These are phyloP conservation scores for Lasius fuliginosus DNA, from an alignment of 2,888 invertebrate genomes.

Conservation along the genomic window DNA sequence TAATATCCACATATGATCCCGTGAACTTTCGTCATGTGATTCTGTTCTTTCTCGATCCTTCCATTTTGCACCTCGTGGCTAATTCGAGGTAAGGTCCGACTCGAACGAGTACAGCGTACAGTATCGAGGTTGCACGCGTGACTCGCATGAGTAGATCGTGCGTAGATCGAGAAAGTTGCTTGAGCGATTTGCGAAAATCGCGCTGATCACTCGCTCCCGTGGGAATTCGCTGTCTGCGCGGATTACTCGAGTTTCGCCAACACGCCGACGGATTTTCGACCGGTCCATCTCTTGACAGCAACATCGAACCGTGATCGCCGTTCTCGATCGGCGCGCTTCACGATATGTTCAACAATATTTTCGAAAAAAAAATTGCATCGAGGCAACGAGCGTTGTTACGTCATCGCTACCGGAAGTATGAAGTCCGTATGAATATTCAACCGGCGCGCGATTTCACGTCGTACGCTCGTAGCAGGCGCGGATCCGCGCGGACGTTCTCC, in stretches of 20 bases:
- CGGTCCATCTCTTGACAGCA: background rate
- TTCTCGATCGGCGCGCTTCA: background rate
- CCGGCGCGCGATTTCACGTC: slow-evolving; percentile 23
- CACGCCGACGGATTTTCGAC: background rate
- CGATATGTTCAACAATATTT: background rate
- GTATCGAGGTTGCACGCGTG: slow-evolving; percentile 11
- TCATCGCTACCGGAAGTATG: slow-evolving; percentile 56
- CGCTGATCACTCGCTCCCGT: background rate
- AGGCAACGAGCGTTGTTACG: slow-evolving; percentile 22
- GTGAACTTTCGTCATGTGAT: background rate
- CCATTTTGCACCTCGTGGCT: background rate
- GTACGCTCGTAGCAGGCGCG: slow-evolving; percentile 30
- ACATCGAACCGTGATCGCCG: background rate
- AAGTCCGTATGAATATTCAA: slow-evolving; percentile 66
- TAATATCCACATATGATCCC: background rate
- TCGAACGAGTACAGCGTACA: background rate
- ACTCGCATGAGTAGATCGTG: background rate
- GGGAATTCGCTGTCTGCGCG: background rate
- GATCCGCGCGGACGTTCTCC: background rate
- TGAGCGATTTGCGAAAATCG: background rate
- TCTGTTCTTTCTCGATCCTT: background rate
- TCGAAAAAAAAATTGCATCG: background rate
- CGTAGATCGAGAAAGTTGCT: background rate
- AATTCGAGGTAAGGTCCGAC: background rate
- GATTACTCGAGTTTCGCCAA: background rate